Evolutionary conservation across 2,888 invertebrate genomes (phyloP), one percentile per base, ranked within the genome.

Genomic region (Tenthredo livida): DNA sequence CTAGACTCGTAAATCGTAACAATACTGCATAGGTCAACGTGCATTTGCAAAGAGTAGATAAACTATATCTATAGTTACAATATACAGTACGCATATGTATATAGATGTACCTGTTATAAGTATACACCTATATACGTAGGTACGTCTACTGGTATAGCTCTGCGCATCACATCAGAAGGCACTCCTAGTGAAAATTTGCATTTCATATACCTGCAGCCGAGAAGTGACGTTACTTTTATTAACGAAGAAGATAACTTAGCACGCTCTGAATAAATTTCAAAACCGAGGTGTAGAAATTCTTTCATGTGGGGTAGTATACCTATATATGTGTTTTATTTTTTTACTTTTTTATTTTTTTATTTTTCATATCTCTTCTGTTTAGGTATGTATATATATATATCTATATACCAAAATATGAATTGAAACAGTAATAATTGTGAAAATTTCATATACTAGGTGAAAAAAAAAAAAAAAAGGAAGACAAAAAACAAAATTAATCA

Each of bases 171-270:
- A 77, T 77, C 77, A 50, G 54, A 77, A 77, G 40, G 50, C 54
- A 77, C 77, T 77, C 77, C 77, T 50, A 29, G 73, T 43, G 54
- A 77, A 77, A 50, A 77, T 77, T 77, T 77, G 77, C 77, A 77
- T 77, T 77, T 77, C 29, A 77, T 75, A 75, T 77, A 47, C 33
- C 67, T 67, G 15, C 25, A n/a, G 25, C 72, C 43, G 40, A 21
- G 43, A 73, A 73, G 43, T 73, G 80, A 80, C 61, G 80, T 61
- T 80, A 80, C 58, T 80, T 80, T 80, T 80, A 80, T 61, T 80
- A 80, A 80, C 80, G 80, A 80, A 80, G 80, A 80, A 40, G 80
- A 80, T 61, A 80, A 61, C 80, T 80, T 80, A 40, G 61, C 80
- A 80, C 61, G 80, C 61, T 80, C 61, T 80, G 80, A 80, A 80